Conservation (phyloP, 2,797 vertebrate genomes). For the Peromyscus melanophrys region DNA sequence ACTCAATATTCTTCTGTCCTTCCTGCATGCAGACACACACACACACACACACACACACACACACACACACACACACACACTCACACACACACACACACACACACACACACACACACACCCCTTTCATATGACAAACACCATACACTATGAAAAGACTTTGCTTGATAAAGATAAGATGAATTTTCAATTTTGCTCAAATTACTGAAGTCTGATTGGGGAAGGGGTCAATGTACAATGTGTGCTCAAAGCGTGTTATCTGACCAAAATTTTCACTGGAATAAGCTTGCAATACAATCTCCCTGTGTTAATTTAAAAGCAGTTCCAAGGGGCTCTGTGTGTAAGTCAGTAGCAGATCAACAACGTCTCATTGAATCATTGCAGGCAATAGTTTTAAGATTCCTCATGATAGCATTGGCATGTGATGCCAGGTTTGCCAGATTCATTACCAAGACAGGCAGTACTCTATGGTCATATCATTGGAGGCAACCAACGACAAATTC, state of each 20-base stretch:
- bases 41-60: background rate
- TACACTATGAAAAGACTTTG: slow-evolving; percentile 24
- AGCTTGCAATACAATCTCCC: background rate
- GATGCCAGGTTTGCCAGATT: background rate
- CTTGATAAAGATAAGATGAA: background rate
- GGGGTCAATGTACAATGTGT: background rate
- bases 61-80: background rate
- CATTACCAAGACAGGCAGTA: background rate
- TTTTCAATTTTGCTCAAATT: background rate
- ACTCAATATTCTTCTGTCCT: background rate
- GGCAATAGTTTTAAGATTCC: background rate
- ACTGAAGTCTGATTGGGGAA: background rate
- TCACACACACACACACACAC: background rate
- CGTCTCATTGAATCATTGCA: background rate
- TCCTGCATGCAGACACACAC: background rate
- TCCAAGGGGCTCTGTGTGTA: too few species aligned
- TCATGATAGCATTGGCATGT: background rate
- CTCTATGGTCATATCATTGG: background rate
- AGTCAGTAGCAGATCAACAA: too few species aligned
- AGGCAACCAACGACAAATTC: background rate
- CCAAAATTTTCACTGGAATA: background rate
- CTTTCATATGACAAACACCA: background rate
- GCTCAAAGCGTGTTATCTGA: background rate
- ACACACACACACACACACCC: background rate
- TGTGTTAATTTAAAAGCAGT: background rate